Evolutionary conservation across 2,888 invertebrate genomes (phyloP), one percentile per base, ranked within the genome.

Genomic region (Eubasilissa splendida): DNA sequence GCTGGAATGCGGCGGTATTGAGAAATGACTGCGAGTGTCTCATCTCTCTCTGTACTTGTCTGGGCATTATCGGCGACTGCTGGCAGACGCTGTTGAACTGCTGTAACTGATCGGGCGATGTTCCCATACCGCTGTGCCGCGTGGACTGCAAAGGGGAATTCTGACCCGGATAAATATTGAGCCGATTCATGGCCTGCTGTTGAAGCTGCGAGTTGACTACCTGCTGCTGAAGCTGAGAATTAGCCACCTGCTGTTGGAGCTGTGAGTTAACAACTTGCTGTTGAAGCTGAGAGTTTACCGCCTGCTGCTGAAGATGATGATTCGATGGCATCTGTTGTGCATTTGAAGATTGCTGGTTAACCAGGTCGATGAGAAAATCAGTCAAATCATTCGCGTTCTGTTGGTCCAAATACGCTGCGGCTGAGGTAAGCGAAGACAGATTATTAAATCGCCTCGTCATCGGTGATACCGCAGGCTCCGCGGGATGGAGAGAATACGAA

Each of bases 311-410:
- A 4, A 71, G 12, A 9, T 50, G 50, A 5, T 58, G 71, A 53
- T 22, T 78, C 14, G n/a, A 14, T 10, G 76, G 76, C 4, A 63
- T 31, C 50, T 71, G 59, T 31, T 54, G 58, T 7, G 56, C 74
- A 10, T 54, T 71, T 3, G 79, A 59, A 5, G 80, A 60, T 12
- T 77, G 77, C 52, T 77, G 80, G 53, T 81, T 78, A 2, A 81
- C 81, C n/a, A 81, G 76, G 53, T 81, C 78, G 11, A 78, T 77
- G 5, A 81, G 63, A n/a, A 78, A 78, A 22, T 77, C 81, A 5
- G 81, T 77, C 8, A 81, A 59, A 66, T 86, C 82, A 86, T 86
- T n/a, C 86, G 87, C 8, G 85, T 86, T 73, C 65, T 76, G 76
- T 7, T 53, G 86, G 86, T 80, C 86, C 86, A 50, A 86, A 82